Evolutionary conservation across 2,888 invertebrate species (phyloP).

Genomic region (Caenorhabditis imperialis): DNA sequence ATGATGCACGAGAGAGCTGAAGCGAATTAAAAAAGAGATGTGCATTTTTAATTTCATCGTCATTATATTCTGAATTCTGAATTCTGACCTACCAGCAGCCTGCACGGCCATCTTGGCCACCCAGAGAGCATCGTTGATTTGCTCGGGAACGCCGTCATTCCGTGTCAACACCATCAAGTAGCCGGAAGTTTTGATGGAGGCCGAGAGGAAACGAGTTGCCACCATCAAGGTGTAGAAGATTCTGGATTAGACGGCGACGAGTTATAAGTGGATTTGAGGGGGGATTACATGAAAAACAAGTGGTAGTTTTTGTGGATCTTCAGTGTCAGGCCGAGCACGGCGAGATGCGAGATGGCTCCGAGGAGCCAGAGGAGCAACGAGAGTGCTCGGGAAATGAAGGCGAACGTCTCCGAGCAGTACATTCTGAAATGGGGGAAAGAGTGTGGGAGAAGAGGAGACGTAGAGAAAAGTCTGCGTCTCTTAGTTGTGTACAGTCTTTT

Average conservation of each 20-base stretch:
- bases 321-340: background rate
- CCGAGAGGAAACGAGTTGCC: slow-evolving; percentile 5
- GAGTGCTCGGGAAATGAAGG: slow-evolving; percentile 10
- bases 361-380: slow-evolving; percentile 12
- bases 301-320: slow-evolving; percentile 19
- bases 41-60: background rate
- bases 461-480: too few relatives aligned
- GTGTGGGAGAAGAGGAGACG: too few relatives aligned
- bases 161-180: slow-evolving; percentile 5
- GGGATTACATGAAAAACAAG: slow-evolving; percentile 37
- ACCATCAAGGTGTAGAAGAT: slow-evolving; percentile 21
- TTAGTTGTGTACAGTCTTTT: too few relatives aligned
- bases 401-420: slow-evolving; percentile 9
- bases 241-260: slow-evolving; percentile 4
- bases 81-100: slow-evolving; percentile 13
- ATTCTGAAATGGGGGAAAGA: too few relatives aligned
- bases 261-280: too few relatives aligned
- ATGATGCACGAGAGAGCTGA: slow-evolving; percentile 23
- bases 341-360: slow-evolving; percentile 7
- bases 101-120: slow-evolving; percentile 16
- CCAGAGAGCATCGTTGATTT: slow-evolving; percentile 7
- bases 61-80: too few relatives aligned
- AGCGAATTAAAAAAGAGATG: too few relatives aligned
- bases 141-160: background rate
- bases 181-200: slow-evolving; percentile 1